Percentiles rank a stretch among this genome's conserved stretches.
phyloP scores from a whole-genome alignment of 2,888 invertebrate species.

The Ommatoiulus sabulosus region DNA sequence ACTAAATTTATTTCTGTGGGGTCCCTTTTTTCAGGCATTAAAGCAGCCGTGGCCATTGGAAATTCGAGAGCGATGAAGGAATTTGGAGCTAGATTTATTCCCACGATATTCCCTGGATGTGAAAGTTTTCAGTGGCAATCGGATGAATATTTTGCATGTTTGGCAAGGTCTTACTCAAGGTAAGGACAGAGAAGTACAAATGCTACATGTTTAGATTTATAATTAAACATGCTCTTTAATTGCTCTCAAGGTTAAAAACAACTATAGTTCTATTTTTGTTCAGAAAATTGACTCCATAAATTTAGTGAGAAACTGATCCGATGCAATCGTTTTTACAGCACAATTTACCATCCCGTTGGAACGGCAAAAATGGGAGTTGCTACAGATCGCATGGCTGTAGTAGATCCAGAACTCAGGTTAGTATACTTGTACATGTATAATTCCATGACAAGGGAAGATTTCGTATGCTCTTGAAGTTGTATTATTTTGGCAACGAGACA shows the following conservation, averaged over 20 bases:
- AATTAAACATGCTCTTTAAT: too few relatives aligned
- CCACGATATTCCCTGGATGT: conserved; percentile 62
- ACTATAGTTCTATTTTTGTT: not conserved
- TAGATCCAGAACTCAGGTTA: conserved; percentile 57
- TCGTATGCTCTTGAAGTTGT: too few relatives aligned
- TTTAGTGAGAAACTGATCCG: too few relatives aligned
- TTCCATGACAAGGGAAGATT: too few relatives aligned
- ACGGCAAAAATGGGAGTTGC: conserved; percentile 55
- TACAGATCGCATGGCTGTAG: conserved; percentile 54
- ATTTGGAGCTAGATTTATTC: conserved; percentile 61
- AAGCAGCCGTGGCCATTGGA: conserved; percentile 62
- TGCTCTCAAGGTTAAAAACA: not conserved
- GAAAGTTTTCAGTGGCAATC: conserved; percentile 58
- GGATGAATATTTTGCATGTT: conserved; percentile 55
- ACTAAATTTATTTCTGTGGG: not conserved
- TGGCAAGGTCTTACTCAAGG: conserved; percentile 54
- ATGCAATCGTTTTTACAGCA: too few relatives aligned
- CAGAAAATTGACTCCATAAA: too few relatives aligned
- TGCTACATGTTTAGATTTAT: not conserved
- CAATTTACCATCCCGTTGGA: conserved; percentile 57
- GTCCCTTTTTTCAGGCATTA: conserved; percentile 56
- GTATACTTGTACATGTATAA: not conserved
- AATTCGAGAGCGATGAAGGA: conserved; percentile 61
- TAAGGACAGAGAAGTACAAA: not conserved
- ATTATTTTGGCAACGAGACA: too few relatives aligned